Evolutionary conservation across 2,113 vertebrate species (phyloP), one percentile per base, ranked within the genome.

Genomic region (Hypanus sabinus): DNA sequence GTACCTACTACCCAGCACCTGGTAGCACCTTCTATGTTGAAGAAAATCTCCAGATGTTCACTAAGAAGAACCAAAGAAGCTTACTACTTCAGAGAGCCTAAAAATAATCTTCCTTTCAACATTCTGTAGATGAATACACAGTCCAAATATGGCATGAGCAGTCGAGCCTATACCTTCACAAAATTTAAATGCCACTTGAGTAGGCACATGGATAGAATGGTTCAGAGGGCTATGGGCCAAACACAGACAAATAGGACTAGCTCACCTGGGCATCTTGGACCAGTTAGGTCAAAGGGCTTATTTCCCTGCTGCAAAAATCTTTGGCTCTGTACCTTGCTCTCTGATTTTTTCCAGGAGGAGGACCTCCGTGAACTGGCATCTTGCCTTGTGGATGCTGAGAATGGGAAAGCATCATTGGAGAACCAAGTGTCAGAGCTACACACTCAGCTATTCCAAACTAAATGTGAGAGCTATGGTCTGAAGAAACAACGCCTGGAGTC

Each of bases 361-460:
- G 27, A 65, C 5, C 85, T 65, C 85, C 85, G 62, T n/a, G 60
- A 90, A 30, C 1, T 68, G 5, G 30, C 60, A 9, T 36, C 85
- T 90, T 2, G 30, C n/a, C 60, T 90, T 10, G 85, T n/a, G 0
- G 16, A 60, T 33, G 85, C 30, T 33, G 60, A 90, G 65, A 36
- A 0, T 18, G 85, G 60, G 22, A 90, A 33, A 90, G 60, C 60
- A 33, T n/a, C 85, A 18, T 20, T 68, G 0, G 60, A 90, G 30
- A 65, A 16, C 14, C 85, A 90, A 62, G 22, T 90, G 30, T 65
- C 85, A 36, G 85, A 90, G n/a, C 85, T 90, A 7, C 85, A 90
- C 12, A 33, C 85, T 33, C 60, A 90, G 62, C 85, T 90, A 65
- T 90, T 90, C 85, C 85, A 90, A 68, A 90, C 85, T 62, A 90